Evolutionary conservation across 1,140 invertebrate species (phyloP).

Genomic region (Drosophila gunungcola): DNA sequence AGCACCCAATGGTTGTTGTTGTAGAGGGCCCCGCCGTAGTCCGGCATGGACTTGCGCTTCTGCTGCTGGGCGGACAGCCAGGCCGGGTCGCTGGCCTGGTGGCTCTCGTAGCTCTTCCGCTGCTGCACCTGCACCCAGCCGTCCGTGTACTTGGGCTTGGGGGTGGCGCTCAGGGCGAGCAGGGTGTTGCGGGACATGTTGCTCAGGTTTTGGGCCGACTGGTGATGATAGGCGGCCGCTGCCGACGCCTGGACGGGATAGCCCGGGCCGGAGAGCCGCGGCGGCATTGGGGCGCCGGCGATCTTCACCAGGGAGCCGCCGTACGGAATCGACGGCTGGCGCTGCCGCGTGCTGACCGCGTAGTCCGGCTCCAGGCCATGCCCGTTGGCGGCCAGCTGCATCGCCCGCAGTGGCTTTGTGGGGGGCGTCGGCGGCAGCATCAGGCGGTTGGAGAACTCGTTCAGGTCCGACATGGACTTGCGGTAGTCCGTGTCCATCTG

Average conservation of each 20-base stretch:
- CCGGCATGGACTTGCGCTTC: slow-evolving; percentile 88
- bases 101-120: slow-evolving; percentile 58
- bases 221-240: slow-evolving; percentile 67
- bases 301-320: slow-evolving; percentile 80
- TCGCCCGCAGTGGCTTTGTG: slow-evolving; percentile 80
- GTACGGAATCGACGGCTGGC: slow-evolving; percentile 42
- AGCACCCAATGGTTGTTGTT: slow-evolving; percentile 94
- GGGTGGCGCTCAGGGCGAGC: slow-evolving; percentile 91
- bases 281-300: slow-evolving; percentile 42
- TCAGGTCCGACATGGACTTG: slow-evolving; percentile 86
- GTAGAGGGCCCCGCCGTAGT: slow-evolving; percentile 72
- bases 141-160: slow-evolving; percentile 89
- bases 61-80: slow-evolving; percentile 88
- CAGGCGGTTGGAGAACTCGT: slow-evolving; percentile 80
- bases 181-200: slow-evolving; percentile 91
- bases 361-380: slow-evolving; percentile 64
- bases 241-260: slow-evolving; percentile 41
- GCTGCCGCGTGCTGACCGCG: slow-evolving; percentile 58
- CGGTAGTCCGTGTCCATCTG: slow-evolving; percentile 84
- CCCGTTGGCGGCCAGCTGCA: slow-evolving; percentile 63
- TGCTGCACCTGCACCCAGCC: slow-evolving; percentile 83
- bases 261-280: slow-evolving; percentile 5
- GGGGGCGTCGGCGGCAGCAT: slow-evolving; percentile 76
- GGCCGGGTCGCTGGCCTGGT: slow-evolving; percentile 62
- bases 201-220: slow-evolving; percentile 74